phyloP scores from a whole-genome alignment of 1,140 invertebrate genomes.

The Tetramorium parvispinum region DNA sequence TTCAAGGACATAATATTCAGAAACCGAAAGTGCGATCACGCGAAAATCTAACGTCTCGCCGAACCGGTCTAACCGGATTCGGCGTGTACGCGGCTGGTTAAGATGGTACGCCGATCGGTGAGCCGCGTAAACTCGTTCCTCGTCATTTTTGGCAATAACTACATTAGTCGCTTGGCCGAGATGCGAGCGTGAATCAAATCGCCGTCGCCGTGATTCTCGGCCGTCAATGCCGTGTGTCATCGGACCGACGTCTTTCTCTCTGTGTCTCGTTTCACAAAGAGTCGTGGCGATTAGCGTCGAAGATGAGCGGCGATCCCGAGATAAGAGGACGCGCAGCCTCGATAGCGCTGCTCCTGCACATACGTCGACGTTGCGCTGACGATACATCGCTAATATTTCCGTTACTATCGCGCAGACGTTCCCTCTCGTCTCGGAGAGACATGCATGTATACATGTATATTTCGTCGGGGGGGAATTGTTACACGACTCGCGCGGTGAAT shows the following conservation, averaged over 20 bases:
- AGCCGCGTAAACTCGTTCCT: conserved; percentile 82
- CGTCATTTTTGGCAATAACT: conserved; percentile 81
- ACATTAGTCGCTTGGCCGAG: conserved; percentile 67
- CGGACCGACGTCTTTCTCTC: not conserved
- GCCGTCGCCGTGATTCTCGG: conserved; percentile 26
- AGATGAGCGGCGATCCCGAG: not conserved
- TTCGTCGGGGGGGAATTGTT: not conserved
- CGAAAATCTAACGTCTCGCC: conserved; percentile 86
- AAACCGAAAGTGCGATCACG: conserved; percentile 87
- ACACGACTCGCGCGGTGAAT: not conserved
- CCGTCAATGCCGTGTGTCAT: conserved; percentile 36
- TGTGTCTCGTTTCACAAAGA: not conserved
- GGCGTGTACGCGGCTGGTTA: conserved; percentile 71
- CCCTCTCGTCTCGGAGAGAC: not conserved
- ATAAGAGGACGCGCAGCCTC: not conserved
- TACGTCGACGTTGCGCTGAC: too few relatives aligned
- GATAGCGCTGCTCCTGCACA: not conserved
- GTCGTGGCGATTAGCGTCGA: not conserved
- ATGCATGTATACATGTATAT: not conserved
- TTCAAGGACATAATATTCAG: conserved; percentile 85
- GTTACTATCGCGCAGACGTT: too few relatives aligned
- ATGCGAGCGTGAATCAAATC: conserved; percentile 22
- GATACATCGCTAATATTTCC: not conserved
- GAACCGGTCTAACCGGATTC: conserved; percentile 86
- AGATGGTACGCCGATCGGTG: conserved; percentile 77